Evolutionary conservation across 2,888 invertebrate genomes (phyloP).

Genomic region (Aethes cnicana): DNA sequence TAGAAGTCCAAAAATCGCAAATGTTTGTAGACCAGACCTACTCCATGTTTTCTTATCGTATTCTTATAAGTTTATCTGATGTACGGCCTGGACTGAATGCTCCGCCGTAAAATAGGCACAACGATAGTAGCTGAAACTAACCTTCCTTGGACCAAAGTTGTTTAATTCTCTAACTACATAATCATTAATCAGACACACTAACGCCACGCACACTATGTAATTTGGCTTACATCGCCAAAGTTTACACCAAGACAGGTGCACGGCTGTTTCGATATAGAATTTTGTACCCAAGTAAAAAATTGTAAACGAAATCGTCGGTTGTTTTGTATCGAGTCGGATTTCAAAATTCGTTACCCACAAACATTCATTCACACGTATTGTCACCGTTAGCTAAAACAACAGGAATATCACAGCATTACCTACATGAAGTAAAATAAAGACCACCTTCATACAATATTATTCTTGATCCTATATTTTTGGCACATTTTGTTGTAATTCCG

Average conservation of each 20-base stretch:
- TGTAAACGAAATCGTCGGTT: slow-evolving; percentile 10
- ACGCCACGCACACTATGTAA: slow-evolving; percentile 59
- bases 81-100: too few relatives aligned
- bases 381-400: slow-evolving; percentile 21
- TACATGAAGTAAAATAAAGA: slow-evolving; percentile 28
- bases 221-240: slow-evolving; percentile 69
- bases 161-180: slow-evolving; percentile 51
- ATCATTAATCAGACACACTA: slow-evolving; percentile 50
- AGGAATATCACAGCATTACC: slow-evolving; percentile 29
- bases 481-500: slow-evolving; percentile 56
- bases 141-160: slow-evolving; percentile 48
- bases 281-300: slow-evolving; percentile 36
- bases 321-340: background rate
- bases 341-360: background rate
- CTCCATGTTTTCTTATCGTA: too few relatives aligned
- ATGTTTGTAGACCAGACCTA: too few relatives aligned
- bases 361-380: slow-evolving; percentile 28
- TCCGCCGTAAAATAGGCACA: too few relatives aligned
- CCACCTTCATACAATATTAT: slow-evolving; percentile 15
- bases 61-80: too few relatives aligned
- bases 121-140: background rate
- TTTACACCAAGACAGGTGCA: slow-evolving; percentile 59
- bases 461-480: slow-evolving; percentile 52
- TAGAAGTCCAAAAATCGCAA: too few relatives aligned
- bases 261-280: slow-evolving; percentile 40